These are phyloP conservation scores for Australoheros facetus DNA, from an alignment of 2,797 vertebrate genomes.

Conservation along the genomic window DNA sequence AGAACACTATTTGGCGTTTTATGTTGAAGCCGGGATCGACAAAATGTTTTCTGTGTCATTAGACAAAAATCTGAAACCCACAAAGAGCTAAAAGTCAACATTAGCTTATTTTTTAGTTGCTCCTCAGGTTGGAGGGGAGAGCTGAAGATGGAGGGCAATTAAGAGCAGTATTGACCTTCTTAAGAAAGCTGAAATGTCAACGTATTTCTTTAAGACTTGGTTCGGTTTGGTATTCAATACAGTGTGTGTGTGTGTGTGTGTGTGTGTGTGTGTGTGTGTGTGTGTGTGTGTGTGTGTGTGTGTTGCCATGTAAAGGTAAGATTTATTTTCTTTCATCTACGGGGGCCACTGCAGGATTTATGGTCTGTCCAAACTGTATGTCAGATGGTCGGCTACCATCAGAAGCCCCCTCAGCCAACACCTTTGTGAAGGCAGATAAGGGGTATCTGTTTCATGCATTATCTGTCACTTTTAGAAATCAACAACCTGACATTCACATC, in stretches of 20 bases:
- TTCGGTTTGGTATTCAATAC: background rate
- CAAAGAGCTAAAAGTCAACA: too few species aligned
- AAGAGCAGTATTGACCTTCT: background rate
- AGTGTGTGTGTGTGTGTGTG: too few species aligned
- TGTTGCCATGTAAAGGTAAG: background rate
- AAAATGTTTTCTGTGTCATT: too few species aligned
- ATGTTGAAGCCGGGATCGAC: too few species aligned
- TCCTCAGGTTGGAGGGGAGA: background rate
- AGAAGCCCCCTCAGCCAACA: background rate
- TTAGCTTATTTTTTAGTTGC: too few species aligned
- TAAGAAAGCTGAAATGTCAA: fast-evolving
- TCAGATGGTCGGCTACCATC: background rate
- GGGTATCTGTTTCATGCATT: background rate
- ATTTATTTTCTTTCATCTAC: background rate
- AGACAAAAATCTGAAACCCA: too few species aligned
- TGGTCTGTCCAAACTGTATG: background rate
- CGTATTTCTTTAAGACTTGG: background rate
- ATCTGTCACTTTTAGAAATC: background rate
- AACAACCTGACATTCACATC: background rate
- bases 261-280: too few species aligned
- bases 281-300: background rate
- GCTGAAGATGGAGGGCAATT: background rate
- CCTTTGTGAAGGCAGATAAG: background rate
- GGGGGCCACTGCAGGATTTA: background rate
- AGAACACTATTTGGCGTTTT: too few species aligned